Conservation (phyloP, 2,113 vertebrate species). For the Pelvicachromis taeniatus region DNA sequence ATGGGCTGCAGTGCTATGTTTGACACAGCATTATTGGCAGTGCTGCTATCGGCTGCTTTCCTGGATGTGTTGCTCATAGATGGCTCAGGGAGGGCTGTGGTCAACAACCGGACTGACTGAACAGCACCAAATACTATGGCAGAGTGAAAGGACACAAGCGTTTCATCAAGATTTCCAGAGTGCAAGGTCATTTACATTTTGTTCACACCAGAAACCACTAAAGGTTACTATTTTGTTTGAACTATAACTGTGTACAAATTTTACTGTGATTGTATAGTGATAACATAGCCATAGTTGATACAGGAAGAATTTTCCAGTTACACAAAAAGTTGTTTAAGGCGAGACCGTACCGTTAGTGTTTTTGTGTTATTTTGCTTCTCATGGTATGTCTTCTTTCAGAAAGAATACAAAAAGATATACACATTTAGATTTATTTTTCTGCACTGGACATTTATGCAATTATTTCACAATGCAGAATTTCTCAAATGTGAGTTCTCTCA, state of each 20-base stretch:
- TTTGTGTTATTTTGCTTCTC: background rate
- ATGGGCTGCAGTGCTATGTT: background rate
- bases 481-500: background rate
- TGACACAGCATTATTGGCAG: constrained; percentile 6
- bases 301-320: background rate
- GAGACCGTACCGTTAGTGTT: background rate
- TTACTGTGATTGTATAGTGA: background rate
- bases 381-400: background rate
- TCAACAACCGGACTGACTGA: background rate
- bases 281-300: background rate
- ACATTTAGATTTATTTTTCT: background rate
- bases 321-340: background rate
- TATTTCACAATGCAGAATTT: background rate
- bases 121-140: constrained; percentile 1
- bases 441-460: background rate
- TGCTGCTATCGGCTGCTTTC: background rate
- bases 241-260: background rate
- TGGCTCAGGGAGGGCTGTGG: background rate
- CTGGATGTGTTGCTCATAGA: background rate
- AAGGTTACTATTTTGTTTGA: background rate
- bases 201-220: background rate
- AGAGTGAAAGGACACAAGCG: background rate
- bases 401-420: background rate
- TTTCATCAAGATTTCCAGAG: background rate
- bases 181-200: background rate